These are phyloP conservation scores for Malaclemys terrapin DNA, from an alignment of 2,113 vertebrate species.

Conservation along the genomic window DNA sequence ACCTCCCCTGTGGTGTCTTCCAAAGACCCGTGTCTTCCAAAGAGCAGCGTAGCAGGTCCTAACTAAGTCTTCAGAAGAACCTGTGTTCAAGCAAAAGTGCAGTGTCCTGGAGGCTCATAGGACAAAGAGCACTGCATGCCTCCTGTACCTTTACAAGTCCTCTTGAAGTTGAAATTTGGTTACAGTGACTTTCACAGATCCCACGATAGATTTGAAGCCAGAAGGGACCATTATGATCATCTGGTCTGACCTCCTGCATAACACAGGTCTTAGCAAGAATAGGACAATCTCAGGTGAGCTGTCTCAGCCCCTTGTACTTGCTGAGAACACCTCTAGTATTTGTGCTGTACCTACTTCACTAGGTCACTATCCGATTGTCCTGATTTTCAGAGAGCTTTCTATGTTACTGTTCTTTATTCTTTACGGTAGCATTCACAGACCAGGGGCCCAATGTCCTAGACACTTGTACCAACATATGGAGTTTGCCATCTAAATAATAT, in stretches of 20 bases:
- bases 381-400: neutral
- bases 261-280: neutral
- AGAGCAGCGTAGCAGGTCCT: neutral
- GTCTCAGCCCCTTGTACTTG: rapidly evolving
- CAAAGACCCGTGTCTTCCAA: neutral
- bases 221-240: rapidly evolving
- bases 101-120: slow-evolving; percentile 21
- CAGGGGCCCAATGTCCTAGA: neutral
- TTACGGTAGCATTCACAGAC: neutral
- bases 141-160: neutral
- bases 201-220: neutral
- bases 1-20: neutral
- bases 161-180: slow-evolving; percentile 2
- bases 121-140: slow-evolving; percentile 4
- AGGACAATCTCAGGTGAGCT: neutral
- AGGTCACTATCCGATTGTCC: neutral
- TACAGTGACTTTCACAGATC: neutral
- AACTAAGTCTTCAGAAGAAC: neutral
- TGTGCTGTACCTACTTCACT: neutral
- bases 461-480: neutral
- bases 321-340: neutral
- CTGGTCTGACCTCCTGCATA: neutral
- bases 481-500: no score
- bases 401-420: neutral
- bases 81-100: neutral